phyloP scores from a whole-genome alignment of 2,888 invertebrate genomes.

The Plusia festucae region DNA sequence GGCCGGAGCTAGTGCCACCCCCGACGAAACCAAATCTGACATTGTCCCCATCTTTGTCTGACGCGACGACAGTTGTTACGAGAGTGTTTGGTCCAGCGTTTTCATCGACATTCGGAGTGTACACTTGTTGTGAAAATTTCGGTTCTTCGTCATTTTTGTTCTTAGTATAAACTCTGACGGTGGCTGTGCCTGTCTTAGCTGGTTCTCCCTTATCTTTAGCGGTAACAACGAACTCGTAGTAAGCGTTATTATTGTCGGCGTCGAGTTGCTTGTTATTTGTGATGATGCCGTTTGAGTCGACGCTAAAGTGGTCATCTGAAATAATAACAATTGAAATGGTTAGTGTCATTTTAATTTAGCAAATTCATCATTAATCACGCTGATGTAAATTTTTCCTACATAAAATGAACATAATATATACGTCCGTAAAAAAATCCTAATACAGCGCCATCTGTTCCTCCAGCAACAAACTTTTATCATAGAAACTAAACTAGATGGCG shows the following conservation, averaged over 20 bases:
- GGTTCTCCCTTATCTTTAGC: constrained; percentile 99
- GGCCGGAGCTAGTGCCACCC: constrained; percentile 96
- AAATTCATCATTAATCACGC: no score
- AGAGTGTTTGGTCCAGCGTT: constrained; percentile 98
- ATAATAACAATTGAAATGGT: constrained; percentile 40
- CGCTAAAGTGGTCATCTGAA: constrained; percentile 97
- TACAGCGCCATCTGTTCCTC: constrained; percentile 48
- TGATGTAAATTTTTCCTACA: no score
- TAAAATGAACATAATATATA: no score
- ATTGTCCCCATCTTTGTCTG: constrained; percentile 99
- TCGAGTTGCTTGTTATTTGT: constrained; percentile 97
- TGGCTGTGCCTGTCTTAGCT: constrained; percentile 97
- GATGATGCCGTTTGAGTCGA: constrained; percentile 97
- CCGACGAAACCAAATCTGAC: constrained; percentile 97
- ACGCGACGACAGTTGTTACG: constrained; percentile 98
- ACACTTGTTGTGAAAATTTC: constrained; percentile 98
- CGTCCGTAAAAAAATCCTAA: constrained; percentile 15
- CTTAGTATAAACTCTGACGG: constrained; percentile 98
- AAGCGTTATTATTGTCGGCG: constrained; percentile 98
- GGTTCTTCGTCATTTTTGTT: constrained; percentile 99
- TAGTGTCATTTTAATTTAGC: no score
- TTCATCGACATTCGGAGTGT: constrained; percentile 98
- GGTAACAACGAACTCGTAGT: constrained; percentile 98
- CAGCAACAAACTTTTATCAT: not conserved
- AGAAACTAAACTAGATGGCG: constrained; percentile 58